phyloP scores from a whole-genome alignment of 2,888 invertebrate genomes.

The Lasioglossum lativentre region DNA sequence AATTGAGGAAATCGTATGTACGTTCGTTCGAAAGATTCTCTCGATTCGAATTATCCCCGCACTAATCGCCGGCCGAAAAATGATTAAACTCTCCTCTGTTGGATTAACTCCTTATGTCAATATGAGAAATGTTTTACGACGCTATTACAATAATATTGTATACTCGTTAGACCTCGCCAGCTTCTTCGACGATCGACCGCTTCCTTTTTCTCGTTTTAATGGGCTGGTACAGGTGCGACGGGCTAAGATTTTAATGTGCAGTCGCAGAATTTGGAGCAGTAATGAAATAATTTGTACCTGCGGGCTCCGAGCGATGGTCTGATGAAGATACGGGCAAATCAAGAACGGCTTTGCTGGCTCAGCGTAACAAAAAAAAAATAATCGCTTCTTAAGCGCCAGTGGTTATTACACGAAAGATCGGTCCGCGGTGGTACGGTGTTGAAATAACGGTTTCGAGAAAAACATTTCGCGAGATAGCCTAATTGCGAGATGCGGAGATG shows the following conservation, averaged over 20 bases:
- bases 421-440: constrained; percentile 26
- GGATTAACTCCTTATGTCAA: not conserved
- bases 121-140: not conserved
- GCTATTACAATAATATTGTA: not conserved
- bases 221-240: not conserved
- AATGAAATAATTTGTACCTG: constrained; percentile 9
- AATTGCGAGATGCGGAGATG: constrained; percentile 76
- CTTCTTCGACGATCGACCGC: not conserved
- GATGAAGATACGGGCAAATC: not conserved
- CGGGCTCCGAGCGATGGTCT: not conserved
- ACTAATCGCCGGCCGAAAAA: not conserved
- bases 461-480: constrained; percentile 76
- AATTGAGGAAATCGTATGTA: not conserved
- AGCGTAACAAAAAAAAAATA: not conserved
- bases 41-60: not conserved
- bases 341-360: not conserved
- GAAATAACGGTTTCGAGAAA: constrained; percentile 54
- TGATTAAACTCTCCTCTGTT: not conserved
- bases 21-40: not conserved
- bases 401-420: constrained; percentile 11
- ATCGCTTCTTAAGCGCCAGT: not conserved
- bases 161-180: not conserved
- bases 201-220: not conserved
- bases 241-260: not conserved
- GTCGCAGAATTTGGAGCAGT: not conserved